Base-by-base conservation (phyloP, 2,113 vertebrate genomes). In the Ophiodon elongatus region DNA sequence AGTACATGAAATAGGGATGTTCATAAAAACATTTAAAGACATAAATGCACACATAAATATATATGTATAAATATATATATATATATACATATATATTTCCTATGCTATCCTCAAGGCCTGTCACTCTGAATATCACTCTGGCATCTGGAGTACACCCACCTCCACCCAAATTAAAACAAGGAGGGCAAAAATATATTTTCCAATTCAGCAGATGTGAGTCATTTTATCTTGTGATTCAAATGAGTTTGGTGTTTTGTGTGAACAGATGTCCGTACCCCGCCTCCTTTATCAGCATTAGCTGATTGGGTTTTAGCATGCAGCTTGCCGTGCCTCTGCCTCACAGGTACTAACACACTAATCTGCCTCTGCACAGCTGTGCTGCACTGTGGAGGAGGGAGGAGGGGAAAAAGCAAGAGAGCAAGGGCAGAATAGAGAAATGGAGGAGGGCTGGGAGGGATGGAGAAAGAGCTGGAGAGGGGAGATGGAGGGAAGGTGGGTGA, bases 261-360 rank as follows among this genome's bases (percentile, higher is more conserved):
- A 96, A 96, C 96, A 96, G 96, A 96, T 96, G 96, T 96, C 96
- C 92, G 70, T 78, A 91, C 94, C 93, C 95, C 94, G 91, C 95
- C 95, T 95, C 95, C 94, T 95, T 96, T 95, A 96, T 95, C 95
- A 96, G 93, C 94, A 95, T 95, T 95, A 96, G 95, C 95, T 96
- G 95, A 96, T 96, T 96, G 94, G 95, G 94, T 94, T 95, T 96
- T 94, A 93, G 94, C 94, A 94, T 95, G 92, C 96, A 91, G 92
- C 90, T 88, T 93, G 90, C 88, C 79, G 84, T 85, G 91, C 91
- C 88, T 90, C 93, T 94, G 92, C 93, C 93, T 95, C 95, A 94
- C 95, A 96, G 95, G 95, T 96, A 95, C 93, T 92, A 91, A 94
- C 91, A 90, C 92, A 90, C 90, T 96, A 95, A 95, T 96, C 94